A percentile compares a stretch with the other conserved stretches of the same genome.
phyloP scores from a whole-genome alignment of 2,113 vertebrate genomes.

The Mobula birostris region DNA sequence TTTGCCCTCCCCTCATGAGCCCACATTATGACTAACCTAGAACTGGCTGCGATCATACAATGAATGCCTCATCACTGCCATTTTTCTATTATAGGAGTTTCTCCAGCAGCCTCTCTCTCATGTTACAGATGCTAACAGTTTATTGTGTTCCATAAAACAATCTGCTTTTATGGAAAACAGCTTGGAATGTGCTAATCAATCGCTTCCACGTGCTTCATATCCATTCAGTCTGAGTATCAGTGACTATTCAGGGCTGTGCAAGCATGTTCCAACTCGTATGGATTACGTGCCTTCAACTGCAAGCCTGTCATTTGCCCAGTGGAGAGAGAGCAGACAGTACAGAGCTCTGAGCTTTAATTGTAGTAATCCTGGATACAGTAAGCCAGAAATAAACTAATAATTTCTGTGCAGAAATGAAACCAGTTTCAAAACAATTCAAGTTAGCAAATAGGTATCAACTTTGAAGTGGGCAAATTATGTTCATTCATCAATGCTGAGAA shows the following conservation, averaged over 20 bases:
- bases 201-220: background rate
- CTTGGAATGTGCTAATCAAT: slow-evolving; percentile 26
- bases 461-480: background rate
- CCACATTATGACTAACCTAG: background rate
- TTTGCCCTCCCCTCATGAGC: background rate
- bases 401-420: background rate
- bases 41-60: background rate
- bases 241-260: background rate
- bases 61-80: background rate
- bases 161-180: background rate
- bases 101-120: background rate
- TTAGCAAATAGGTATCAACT: background rate
- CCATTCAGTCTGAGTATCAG: background rate
- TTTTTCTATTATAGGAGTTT: background rate
- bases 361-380: background rate
- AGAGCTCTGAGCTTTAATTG: background rate
- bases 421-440: background rate
- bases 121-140: background rate
- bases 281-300: background rate
- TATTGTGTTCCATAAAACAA: background rate
- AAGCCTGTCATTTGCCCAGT: background rate
- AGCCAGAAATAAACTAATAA: background rate
- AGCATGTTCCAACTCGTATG: background rate
- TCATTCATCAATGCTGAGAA: background rate
- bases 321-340: background rate